Evolutionary conservation across 92 coral and sea anemone species (phyloP), one percentile per base, ranked within the genome.

Genomic region (Phenganax stokvisi): DNA sequence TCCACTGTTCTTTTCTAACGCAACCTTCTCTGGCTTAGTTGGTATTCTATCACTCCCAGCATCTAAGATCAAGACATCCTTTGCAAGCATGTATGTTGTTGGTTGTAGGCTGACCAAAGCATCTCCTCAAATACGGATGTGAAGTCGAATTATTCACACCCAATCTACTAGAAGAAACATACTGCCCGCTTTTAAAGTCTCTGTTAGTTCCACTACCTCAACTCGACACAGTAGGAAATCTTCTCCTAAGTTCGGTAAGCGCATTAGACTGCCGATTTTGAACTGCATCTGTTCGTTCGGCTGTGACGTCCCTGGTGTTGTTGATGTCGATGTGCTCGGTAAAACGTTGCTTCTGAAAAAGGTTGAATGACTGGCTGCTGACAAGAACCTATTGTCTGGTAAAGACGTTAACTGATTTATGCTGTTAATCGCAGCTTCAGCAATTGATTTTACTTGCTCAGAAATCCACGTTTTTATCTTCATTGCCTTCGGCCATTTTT

Each of bases 391-490:
- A 61, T 62, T 81, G 75, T 74, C 90, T 85, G 52, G 68, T 79
- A 74, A 85, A 81, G 69, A 82, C 51, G 72, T 85, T 67, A 88
- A 84, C 62, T 85, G 83, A 52, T 56, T 88, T 62, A 78, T 78
- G 16, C 72, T 78, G 6, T 12, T 29, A 15, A 85, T 88, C 1
- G 90, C 88, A 81, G 60, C 81, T 73, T 85, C 86, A 12, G 86
- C 90, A 76, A 85, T 88, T 20, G 79, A 70, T 57, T 28, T 58
- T 31, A 81, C 85, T 81, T 81, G 85, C 20, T 44, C 69, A 15
- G 79, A 71, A 71, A 71, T 66, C 9, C 1, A 61, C 2, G 67
- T 15, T 37, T 4, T 37, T n/a, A 61, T 61, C 28, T 61, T 13
- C 15, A 61, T 13, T 13, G 2, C 9, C 12, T 1, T 61, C 25